Conservation (phyloP, 2,113 vertebrate genomes). For the Progne subis region DNA sequence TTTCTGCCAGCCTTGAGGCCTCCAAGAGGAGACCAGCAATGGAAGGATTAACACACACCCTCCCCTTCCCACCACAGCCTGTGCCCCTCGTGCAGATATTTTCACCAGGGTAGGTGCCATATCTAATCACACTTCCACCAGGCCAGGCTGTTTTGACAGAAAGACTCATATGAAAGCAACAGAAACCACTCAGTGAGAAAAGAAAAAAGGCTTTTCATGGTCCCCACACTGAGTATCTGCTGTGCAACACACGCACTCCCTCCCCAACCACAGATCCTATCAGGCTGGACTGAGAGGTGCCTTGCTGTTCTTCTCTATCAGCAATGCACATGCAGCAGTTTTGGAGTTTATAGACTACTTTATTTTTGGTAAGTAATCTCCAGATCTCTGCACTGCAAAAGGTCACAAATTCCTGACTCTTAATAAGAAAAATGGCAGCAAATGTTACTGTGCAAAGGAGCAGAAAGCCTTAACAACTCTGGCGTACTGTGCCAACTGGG, state of each 20-base stretch:
- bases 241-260: background rate
- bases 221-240: background rate
- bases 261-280: slow-evolving; percentile 53
- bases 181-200: background rate
- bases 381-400: slow-evolving; percentile 17
- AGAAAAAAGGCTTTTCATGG: background rate
- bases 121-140: background rate
- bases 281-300: background rate
- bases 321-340: background rate
- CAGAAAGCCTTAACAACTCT: background rate
- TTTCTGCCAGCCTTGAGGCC: background rate
- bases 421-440: background rate
- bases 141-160: background rate
- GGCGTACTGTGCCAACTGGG: rapidly evolving
- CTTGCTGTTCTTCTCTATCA: background rate
- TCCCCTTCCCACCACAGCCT: background rate
- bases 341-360: background rate
- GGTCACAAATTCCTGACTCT: background rate
- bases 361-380: slow-evolving; percentile 43
- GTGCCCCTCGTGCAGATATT: background rate
- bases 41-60: background rate
- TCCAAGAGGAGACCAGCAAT: background rate
- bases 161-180: background rate
- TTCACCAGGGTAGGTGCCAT: background rate
- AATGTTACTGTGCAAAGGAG: background rate